Conservation (phyloP, 92 coral and sea anemone species). For the Epizoanthus stellaris region DNA sequence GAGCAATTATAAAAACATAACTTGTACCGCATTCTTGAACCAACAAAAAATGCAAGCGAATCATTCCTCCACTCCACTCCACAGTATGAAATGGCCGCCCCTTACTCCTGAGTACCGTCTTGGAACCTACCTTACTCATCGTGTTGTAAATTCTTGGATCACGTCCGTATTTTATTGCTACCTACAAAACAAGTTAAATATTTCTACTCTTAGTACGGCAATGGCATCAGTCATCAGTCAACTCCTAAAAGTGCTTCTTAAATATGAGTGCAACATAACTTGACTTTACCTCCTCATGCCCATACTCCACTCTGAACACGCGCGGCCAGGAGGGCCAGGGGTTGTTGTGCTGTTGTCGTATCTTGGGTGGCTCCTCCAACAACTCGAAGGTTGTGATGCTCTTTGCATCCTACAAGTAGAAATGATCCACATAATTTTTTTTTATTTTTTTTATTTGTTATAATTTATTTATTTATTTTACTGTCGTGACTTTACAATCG, state of each 20-base stretch:
- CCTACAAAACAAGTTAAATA: constrained; percentile 52
- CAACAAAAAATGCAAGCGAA: background rate
- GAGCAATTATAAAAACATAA: no score
- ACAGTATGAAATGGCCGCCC: background rate
- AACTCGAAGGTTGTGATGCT: constrained; percentile 94
- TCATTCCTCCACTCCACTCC: background rate
- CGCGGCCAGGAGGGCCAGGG: constrained; percentile 99
- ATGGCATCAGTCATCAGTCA: background rate
- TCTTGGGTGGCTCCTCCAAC: constrained; percentile 82
- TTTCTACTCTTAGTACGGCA: background rate
- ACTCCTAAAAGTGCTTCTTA: background rate
- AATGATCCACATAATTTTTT: no score
- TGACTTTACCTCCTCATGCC: constrained; percentile 88
- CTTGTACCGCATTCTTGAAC: no score
- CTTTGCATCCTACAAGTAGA: constrained; percentile 78
- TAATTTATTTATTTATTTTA: no score
- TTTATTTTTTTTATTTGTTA: no score
- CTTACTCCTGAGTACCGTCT: background rate
- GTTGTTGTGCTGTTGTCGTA: constrained; percentile 63
- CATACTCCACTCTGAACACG: constrained; percentile 92
- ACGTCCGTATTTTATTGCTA: constrained; percentile 85
- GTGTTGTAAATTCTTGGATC: constrained; percentile 95
- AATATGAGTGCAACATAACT: background rate
- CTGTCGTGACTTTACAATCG: no score
- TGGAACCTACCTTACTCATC: constrained; percentile 84